Base-by-base conservation (phyloP, 2,888 invertebrate genomes). In the Hoplodrina blanda region DNA sequence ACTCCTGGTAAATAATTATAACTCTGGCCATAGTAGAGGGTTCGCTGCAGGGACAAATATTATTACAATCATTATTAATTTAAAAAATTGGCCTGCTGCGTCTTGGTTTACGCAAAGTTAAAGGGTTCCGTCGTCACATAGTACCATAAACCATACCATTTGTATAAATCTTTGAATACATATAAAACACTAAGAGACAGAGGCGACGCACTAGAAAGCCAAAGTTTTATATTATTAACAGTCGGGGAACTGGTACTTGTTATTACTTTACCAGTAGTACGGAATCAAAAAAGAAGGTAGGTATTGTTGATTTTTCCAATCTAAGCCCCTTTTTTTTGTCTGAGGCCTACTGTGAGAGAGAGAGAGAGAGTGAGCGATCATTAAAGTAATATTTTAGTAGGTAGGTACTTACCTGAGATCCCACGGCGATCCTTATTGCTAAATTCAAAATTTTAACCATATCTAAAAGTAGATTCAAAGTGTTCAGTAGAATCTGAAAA, bases 401-500 rank as follows among this genome's bases (percentile, higher is more conserved):
- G 33, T 46, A 61, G 33, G 33, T 46, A 61, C 76, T 69, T 83
- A 94, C 94, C 91, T 93, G 92, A 11, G 89, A 84, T 44, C 91
- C 90, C 41, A 90, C 77, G 19, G 88, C 33, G 19, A 93, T 76
- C 55, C 93, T 89, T 2, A 93, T 89, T 0, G 89, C 83, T 52
- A 92, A 72, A 80, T 95, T 94, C 3, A 90, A 88, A 68, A 89
- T 91, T 78, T 93, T 86, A 49, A 94, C 88, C 87, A 93, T 92
- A 67, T 94, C 94, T 59, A 93, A 90, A 15, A 94, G 87, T 25
- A 94, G 82, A 76, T 92, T 94, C 57, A 92, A 73, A 57, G 87
- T 91, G 69, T 93, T 94, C 50, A 95, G 73, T 69, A 94, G 75
- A 68, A 94, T 91, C 94, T 95, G 88, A 65, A 92, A 92, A 25